These are phyloP conservation scores for Ostrea edulis DNA, from an alignment of 1,140 invertebrate genomes.

Conservation along the genomic window DNA sequence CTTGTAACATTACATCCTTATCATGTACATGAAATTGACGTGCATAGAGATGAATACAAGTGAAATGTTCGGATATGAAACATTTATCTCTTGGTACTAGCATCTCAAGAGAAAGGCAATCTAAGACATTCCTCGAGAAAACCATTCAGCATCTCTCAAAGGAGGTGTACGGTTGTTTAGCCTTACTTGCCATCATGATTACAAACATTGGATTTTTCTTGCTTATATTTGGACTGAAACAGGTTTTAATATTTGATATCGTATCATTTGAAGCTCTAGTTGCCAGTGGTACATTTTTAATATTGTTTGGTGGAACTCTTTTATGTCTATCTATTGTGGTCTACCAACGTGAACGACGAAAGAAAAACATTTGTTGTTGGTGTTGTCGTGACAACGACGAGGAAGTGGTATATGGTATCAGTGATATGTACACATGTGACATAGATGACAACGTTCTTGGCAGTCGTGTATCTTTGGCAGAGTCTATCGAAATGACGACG, in stretches of 20 bases:
- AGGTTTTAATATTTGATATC: conserved; percentile 1
- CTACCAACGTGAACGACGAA: conserved; percentile 9
- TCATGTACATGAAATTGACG: too few relatives aligned
- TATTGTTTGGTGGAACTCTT: conserved; percentile 10
- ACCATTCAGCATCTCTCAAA: neutral
- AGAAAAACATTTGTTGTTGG: conserved; percentile 37
- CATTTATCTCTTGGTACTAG: neutral
- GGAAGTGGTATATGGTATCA: neutral
- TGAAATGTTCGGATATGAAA: neutral
- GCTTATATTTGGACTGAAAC: conserved; percentile 14
- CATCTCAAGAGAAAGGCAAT: neutral
- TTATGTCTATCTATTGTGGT: conserved; percentile 2
- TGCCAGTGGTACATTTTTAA: neutral
- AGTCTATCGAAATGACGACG: neutral
- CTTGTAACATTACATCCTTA: neutral
- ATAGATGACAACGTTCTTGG: neutral
- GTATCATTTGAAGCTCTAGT: neutral
- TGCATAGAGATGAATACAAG: too few relatives aligned
- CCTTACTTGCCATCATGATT: neutral
- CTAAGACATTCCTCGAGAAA: neutral
- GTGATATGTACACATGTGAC: neutral
- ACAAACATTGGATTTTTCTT: neutral
- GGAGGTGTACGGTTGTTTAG: conserved; percentile 26
- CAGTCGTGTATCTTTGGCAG: neutral
- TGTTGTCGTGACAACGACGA: conserved; percentile 32